These are phyloP conservation scores for Axis porcinus DNA, from an alignment of 2,113 vertebrate species.

Conservation along the genomic window DNA sequence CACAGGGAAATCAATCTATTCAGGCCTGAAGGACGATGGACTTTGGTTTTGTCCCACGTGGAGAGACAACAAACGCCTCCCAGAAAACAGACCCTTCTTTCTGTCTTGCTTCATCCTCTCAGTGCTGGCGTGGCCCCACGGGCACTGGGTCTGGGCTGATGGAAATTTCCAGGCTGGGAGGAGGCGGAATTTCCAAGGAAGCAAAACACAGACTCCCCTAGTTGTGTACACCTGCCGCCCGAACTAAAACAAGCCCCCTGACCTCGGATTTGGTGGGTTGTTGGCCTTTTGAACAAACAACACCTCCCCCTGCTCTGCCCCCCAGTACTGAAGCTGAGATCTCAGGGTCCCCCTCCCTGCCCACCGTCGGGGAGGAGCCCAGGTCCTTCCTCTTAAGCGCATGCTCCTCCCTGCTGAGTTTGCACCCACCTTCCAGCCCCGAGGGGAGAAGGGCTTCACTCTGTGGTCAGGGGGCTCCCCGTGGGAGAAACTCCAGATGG, in stretches of 20 bases:
- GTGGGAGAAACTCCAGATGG: background rate
- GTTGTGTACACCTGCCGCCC: background rate
- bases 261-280: background rate
- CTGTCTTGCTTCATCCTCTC: accelerated
- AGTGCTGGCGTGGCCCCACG: accelerated
- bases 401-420: background rate
- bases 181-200: background rate
- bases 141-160: too few species aligned
- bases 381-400: background rate
- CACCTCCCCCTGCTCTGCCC: background rate
- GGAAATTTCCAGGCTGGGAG: background rate
- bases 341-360: background rate
- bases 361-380: accelerated
- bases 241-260: too few species aligned
- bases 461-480: background rate
- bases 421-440: too few species aligned
- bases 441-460: background rate
- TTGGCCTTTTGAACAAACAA: background rate
- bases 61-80: background rate
- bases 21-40: background rate
- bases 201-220: background rate
- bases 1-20: background rate
- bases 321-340: background rate
- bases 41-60: background rate
- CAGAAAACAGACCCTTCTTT: background rate